Evolutionary conservation across 2,888 invertebrate species (phyloP).

Genomic region (Acronicta aceris): DNA sequence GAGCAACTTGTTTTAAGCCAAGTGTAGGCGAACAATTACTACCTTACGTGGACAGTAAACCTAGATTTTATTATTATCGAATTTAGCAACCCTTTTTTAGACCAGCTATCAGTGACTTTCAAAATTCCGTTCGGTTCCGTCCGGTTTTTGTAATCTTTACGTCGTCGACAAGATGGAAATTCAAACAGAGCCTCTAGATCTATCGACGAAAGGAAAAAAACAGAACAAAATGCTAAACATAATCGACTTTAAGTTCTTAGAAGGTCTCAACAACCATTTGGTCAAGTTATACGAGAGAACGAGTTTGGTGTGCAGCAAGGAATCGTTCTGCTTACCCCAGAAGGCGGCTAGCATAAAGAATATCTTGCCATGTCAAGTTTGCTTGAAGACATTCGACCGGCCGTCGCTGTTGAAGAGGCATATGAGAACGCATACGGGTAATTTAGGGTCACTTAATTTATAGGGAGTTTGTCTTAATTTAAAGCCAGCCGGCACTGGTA

Average conservation of each 20-base stretch:
- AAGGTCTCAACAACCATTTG: slow-evolving; percentile 80
- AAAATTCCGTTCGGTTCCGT: not conserved
- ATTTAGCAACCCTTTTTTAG: not conserved
- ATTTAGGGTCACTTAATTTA: slow-evolving; percentile 10
- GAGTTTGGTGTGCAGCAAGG: slow-evolving; percentile 64
- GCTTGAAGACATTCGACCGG: slow-evolving; percentile 91
- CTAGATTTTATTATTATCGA: not conserved
- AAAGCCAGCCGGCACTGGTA: too few species aligned
- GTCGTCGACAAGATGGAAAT: slow-evolving; percentile 64
- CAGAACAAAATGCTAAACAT: slow-evolving; percentile 70
- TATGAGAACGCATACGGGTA: slow-evolving; percentile 92
- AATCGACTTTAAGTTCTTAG: slow-evolving; percentile 80
- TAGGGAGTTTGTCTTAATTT: too few species aligned
- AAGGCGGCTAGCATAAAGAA: slow-evolving; percentile 68
- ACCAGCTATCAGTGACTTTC: not conserved
- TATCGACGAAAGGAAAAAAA: slow-evolving; percentile 72
- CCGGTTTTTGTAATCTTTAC: too few species aligned
- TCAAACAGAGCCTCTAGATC: slow-evolving; percentile 82
- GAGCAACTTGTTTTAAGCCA: not conserved
- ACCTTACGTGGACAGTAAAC: not conserved
- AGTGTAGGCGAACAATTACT: not conserved
- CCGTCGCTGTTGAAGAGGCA: slow-evolving; percentile 91
- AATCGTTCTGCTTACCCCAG: slow-evolving; percentile 55
- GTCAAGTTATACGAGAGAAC: slow-evolving; percentile 81
- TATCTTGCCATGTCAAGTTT: slow-evolving; percentile 89